Base-by-base conservation (phyloP, 2,888 invertebrate species). In the Aleiodes leptofemur region DNA sequence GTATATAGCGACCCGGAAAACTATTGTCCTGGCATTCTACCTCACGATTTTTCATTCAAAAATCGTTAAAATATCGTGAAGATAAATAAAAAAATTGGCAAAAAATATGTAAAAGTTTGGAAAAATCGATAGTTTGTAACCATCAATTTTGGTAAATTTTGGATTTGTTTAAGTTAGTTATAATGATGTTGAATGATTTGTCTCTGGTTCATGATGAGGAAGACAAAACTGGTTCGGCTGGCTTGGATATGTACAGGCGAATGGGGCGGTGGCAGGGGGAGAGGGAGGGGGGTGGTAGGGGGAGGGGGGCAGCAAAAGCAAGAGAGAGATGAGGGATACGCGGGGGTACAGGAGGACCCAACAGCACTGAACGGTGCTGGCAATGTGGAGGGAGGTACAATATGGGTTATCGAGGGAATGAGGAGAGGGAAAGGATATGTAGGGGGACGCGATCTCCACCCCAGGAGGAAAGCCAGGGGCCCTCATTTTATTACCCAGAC, bases 401-500 rank as follows among this genome's bases (percentile, higher is more conserved):
- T 88, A 88, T 89, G 89, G 89, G 88, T 89, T 88, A 89, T 87
- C 87, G 88, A 88, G 87, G 87, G 85, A 72, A 53, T 74, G 76
- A 73, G 78, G 78, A 76, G 77, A 80, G 76, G 74, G 72, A 76
- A 76, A 72, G 69, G 77, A 72, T 43, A 72, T 75, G 72, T 68
- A 72, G 77, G 76, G 53, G 74, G 76, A 69, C 74, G 79, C 74
- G 79, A 76, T 78, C 79, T 78, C 86, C 87, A 84, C 88, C 87
- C 86, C 86, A 86, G 84, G 84, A 85, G 86, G 87, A 86, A 87
- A 85, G 84, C 82, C 89, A 89, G 89, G 86, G 89, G 89, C 86
- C 86, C 89, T 89, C 89, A 89, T 89, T 89, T 89, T 89, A 89
- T 89, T 89, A 87, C 88, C 86, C 86, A 82, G 82, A 82, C 83